A percentile compares a stretch with the other conserved stretches of the same genome.
Conservation (phyloP, 2,797 vertebrate genomes). For the Dendrocincla tyrannina region DNA sequence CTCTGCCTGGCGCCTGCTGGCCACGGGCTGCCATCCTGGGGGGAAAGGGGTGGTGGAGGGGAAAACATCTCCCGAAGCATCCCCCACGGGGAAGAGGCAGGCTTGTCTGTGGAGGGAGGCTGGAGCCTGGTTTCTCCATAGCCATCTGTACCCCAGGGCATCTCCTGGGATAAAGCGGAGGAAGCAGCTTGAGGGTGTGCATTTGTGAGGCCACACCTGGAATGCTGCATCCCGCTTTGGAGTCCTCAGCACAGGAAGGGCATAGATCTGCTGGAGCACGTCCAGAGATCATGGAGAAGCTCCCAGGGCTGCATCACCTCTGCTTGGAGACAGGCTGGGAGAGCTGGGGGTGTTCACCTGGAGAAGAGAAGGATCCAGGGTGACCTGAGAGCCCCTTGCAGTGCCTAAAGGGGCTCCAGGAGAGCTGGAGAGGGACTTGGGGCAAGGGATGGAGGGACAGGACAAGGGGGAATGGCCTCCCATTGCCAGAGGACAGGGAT, state of each 20-base stretch:
- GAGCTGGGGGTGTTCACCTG: fast-evolving
- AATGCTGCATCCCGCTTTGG: fast-evolving
- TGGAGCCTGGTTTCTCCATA: not conserved
- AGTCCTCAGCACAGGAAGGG: not conserved
- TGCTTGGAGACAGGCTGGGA: not conserved
- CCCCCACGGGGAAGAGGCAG: fast-evolving
- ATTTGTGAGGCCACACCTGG: not conserved
- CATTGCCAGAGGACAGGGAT: not conserved
- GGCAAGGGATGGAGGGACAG: fast-evolving
- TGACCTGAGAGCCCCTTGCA: no score
- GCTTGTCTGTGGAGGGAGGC: not conserved
- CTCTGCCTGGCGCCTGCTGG: not conserved
- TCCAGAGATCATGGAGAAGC: fast-evolving
- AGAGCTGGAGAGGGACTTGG: fast-evolving
- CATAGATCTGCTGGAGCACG: not conserved
- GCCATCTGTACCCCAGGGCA: not conserved
- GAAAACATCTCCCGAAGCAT: fast-evolving
- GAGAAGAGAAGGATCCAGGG: no score
- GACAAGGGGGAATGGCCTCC: not conserved
- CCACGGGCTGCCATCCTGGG: not conserved
- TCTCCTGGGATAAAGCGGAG: not conserved
- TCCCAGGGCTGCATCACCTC: not conserved
- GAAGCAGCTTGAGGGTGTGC: fast-evolving
- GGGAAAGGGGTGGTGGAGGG: not conserved
- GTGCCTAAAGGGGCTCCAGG: no score